These are phyloP conservation scores for Augochlorella aurata DNA, from an alignment of 2,888 invertebrate species.

Conservation along the genomic window DNA sequence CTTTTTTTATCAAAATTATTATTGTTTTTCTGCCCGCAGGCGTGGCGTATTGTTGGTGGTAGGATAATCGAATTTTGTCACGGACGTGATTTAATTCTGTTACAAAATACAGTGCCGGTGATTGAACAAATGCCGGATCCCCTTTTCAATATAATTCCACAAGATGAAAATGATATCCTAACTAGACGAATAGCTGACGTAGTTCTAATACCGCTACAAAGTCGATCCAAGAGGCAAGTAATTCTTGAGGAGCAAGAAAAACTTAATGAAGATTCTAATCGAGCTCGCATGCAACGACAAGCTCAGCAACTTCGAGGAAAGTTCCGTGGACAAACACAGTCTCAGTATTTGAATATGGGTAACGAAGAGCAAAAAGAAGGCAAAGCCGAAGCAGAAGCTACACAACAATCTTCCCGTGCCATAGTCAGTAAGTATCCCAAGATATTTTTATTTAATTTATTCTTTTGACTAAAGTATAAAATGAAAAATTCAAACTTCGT, in stretches of 20 bases:
- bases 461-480: neutral
- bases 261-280: conserved; percentile 44
- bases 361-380: conserved; percentile 85
- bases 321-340: conserved; percentile 91
- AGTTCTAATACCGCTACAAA: conserved; percentile 64
- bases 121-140: conserved; percentile 61
- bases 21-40: conserved; percentile 71
- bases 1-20: neutral
- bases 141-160: conserved; percentile 74
- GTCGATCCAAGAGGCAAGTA: conserved; percentile 70
- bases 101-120: conserved; percentile 74
- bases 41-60: conserved; percentile 81
- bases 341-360: conserved; percentile 90
- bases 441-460: neutral
- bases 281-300: conserved; percentile 72
- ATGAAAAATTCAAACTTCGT: conserved; percentile 1
- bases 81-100: conserved; percentile 80
- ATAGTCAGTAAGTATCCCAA: conserved; percentile 86
- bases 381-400: conserved; percentile 92
- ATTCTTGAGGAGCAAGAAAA: conserved; percentile 63
- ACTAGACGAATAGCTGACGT: conserved; percentile 64
- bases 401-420: conserved; percentile 87
- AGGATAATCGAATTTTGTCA: conserved; percentile 82
- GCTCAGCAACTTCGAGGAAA: conserved; percentile 79
- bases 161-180: conserved; percentile 73